Conservation (phyloP, 2,888 invertebrate species). For the Archips crataeganus region DNA sequence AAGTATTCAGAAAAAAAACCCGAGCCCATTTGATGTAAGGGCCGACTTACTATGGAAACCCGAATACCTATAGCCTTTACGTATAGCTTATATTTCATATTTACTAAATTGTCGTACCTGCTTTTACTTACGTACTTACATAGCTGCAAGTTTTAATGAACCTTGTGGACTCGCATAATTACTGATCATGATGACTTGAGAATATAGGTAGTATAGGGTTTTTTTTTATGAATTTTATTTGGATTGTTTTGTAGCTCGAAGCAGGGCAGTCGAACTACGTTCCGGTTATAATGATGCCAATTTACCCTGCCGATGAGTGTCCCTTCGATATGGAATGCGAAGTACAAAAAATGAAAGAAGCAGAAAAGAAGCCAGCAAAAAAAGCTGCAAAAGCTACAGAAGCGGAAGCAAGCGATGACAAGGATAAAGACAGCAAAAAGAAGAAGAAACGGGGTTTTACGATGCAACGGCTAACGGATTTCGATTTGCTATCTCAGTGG, state of each 20-base stretch:
- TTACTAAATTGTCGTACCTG: too few relatives aligned
- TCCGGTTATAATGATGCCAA: slow-evolving; percentile 79
- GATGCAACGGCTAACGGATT: slow-evolving; percentile 73
- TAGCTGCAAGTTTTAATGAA: too few relatives aligned
- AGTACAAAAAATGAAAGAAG: slow-evolving; percentile 62
- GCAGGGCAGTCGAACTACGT: slow-evolving; percentile 64
- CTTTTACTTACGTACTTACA: too few relatives aligned
- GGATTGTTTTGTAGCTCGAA: slow-evolving; percentile 52
- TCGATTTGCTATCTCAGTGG: slow-evolving; percentile 78
- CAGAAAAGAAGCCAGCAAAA: slow-evolving; percentile 55
- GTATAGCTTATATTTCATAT: too few relatives aligned
- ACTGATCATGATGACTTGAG: too few relatives aligned
- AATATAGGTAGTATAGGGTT: too few relatives aligned
- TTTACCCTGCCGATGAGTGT: slow-evolving; percentile 70
- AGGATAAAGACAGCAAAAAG: slow-evolving; percentile 63
- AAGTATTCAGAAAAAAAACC: too few relatives aligned
- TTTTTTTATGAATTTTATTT: neutral
- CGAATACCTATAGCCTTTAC: too few relatives aligned
- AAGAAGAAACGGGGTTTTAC: slow-evolving; percentile 68
- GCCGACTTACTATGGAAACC: too few relatives aligned
- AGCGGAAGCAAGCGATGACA: slow-evolving; percentile 49
- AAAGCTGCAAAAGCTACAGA: slow-evolving; percentile 49
- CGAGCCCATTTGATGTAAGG: too few relatives aligned
- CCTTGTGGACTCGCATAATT: too few relatives aligned
- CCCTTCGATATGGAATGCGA: slow-evolving; percentile 76